phyloP scores from a whole-genome alignment of 35 echinoderm and acorn worm genomes.

The Heliocidaris erythrogramma region DNA sequence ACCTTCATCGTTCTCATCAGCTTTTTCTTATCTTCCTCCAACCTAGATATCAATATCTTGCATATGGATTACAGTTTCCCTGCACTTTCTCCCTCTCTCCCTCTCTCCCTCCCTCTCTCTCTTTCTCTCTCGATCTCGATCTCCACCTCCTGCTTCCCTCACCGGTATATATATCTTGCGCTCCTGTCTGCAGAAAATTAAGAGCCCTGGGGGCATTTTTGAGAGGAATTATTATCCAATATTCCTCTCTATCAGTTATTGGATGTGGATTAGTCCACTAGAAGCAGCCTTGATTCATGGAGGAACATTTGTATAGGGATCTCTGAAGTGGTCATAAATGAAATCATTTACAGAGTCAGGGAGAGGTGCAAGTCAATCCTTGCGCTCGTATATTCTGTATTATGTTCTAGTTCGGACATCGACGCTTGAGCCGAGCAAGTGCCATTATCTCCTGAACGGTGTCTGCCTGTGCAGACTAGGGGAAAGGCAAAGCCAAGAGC shows the following conservation, averaged over 20 bases:
- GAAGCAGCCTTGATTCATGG: neutral
- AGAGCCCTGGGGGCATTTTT: neutral
- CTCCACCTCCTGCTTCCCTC: neutral
- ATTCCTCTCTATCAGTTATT: conserved; percentile 38
- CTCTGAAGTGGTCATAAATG: neutral
- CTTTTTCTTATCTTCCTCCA: neutral
- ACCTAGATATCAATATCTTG: conserved; percentile 31
- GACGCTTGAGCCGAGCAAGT: neutral
- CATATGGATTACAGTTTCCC: conserved; percentile 25
- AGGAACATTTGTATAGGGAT: neutral
- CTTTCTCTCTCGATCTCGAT: neutral
- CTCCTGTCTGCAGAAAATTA: neutral
- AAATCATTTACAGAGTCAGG: neutral
- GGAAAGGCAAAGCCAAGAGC: neutral
- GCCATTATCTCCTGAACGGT: neutral
- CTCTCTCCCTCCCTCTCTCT: neutral
- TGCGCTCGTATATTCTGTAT: neutral
- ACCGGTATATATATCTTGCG: neutral
- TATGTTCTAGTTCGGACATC: neutral
- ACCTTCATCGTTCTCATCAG: neutral
- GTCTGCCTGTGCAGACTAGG: neutral
- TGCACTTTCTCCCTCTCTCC: neutral
- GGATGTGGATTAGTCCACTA: conserved; percentile 2
- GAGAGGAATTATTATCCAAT: conserved; percentile 34
- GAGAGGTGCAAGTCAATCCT: neutral